Evolutionary conservation across 2,888 invertebrate genomes (phyloP), one percentile per base, ranked within the genome.

Genomic region (Kuschelorhynchus macadamiae): DNA sequence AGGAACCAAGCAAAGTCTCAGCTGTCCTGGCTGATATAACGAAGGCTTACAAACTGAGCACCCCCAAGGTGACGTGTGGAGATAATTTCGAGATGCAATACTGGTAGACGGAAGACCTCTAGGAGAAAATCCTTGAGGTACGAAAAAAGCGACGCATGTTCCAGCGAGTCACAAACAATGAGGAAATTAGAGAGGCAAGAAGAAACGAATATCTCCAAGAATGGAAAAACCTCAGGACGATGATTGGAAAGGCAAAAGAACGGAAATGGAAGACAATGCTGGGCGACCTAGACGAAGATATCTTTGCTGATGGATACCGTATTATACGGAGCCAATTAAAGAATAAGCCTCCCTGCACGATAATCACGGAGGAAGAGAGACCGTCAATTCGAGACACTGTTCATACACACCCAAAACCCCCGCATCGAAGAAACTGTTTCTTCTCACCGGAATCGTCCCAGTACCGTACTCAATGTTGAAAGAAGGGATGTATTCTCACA

Each of bases 211-310:
- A 44, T 17, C 7, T 3, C 3, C 9, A 18, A 1, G 39, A 18
- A 5, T 21, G 14, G 25, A 57, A 18, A 32, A 21, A 57, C 2
- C 57, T 57, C 5, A 57, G 18, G 12, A 25, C 5, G 16, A 16
- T 21, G 11, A 57, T 57, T 8, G 21, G 30, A 17, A 17, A 16
- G 11, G 21, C 25, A n/a, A 57, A 57, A 18, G 11, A 16, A n/a
- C 16, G 21, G 11, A 32, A 21, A 12, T 57, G 57, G 57, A 46
- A 20, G 18, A 14, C 25, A 14, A 8, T 57, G n/a, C 30, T 21
- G 11, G 14, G 44, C 1, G 57, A 57, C n/a, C 46, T 57, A 3
- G 44, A 44, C 7, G 14, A 14, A 14, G 44, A 44, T 5, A 44
- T 36, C 11, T 12, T 12, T 25, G 25, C 4, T 25, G 25, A 25